Evolutionary conservation across 1,140 invertebrate species (phyloP).

Genomic region (Eriosoma lanigerum): DNA sequence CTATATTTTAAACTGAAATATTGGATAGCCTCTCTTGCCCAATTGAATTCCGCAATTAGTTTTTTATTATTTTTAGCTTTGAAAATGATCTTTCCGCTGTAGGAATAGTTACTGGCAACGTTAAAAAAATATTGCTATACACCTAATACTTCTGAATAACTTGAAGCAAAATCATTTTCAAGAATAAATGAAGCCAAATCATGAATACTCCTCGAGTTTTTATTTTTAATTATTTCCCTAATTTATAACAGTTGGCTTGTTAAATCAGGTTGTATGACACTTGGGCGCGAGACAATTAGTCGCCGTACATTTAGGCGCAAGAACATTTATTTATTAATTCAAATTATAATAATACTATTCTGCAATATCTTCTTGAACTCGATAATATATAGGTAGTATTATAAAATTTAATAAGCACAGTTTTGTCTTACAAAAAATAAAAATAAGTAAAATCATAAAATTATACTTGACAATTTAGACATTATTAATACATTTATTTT

Average conservation of each 20-base stretch:
- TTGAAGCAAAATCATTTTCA: not conserved
- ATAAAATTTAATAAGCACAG: too few species aligned
- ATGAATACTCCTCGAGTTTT: not conserved
- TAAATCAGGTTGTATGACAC: too few species aligned
- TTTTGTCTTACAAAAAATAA: too few species aligned
- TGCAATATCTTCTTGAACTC: too few species aligned
- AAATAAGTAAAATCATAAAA: too few species aligned
- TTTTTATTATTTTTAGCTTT: slow-evolving; percentile 57
- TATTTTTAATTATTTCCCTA: not conserved
- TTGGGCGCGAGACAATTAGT: too few species aligned
- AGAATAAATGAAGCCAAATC: not conserved
- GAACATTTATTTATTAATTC: too few species aligned
- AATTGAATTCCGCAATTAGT: slow-evolving; percentile 56
- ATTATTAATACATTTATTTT: too few species aligned
- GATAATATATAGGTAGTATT: too few species aligned
- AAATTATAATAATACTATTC: too few species aligned
- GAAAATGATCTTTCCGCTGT: slow-evolving; percentile 56
- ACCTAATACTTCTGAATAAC: not conserved
- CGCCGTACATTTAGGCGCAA: too few species aligned
- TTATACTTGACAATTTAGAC: too few species aligned
- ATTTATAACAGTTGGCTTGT: slow-evolving; percentile 2
- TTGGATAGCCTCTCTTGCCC: slow-evolving; percentile 55
- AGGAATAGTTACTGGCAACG: slow-evolving; percentile 55
- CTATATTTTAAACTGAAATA: slow-evolving; percentile 33
- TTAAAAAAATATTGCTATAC: not conserved